Percentiles rank a stretch among this genome's conserved stretches.
Evolutionary conservation across 1,140 invertebrate species (phyloP).

Genomic region (Papilio dardanus): DNA sequence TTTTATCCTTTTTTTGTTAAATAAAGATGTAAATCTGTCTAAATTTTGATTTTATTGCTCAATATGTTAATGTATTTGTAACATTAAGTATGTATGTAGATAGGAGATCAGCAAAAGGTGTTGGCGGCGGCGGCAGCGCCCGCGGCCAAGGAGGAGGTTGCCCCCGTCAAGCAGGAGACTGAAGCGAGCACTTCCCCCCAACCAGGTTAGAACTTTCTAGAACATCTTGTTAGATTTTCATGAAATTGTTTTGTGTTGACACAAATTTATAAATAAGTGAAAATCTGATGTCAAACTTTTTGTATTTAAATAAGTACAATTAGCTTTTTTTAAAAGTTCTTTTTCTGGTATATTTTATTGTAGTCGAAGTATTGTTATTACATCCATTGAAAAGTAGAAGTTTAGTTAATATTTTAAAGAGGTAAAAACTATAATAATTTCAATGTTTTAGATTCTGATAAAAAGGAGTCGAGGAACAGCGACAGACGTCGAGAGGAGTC

Average conservation of each 20-base stretch:
- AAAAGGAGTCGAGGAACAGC: conserved; percentile 63
- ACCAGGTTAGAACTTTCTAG: conserved; percentile 37
- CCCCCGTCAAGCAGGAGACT: conserved; percentile 18
- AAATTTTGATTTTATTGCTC: too few relatives aligned
- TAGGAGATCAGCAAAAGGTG: conserved; percentile 39
- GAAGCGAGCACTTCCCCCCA: conserved; percentile 41
- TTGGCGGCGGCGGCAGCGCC: conserved; percentile 8
- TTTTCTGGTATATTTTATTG: not conserved
- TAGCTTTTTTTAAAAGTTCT: too few relatives aligned
- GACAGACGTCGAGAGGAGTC: conserved; percentile 71
- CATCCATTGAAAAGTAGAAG: not conserved
- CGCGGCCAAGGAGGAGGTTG: conserved; percentile 27
- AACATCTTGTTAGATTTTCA: not conserved
- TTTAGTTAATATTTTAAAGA: too few relatives aligned
- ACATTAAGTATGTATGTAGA: conserved; percentile 10
- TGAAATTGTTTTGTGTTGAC: not conserved
- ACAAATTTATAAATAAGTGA: too few relatives aligned
- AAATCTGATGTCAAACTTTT: too few relatives aligned
- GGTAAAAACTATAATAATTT: too few relatives aligned
- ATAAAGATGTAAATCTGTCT: too few relatives aligned
- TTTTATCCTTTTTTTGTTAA: too few relatives aligned
- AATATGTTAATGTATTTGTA: not conserved
- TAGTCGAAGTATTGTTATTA: not conserved
- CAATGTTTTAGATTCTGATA: conserved; percentile 60
- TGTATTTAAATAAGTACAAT: too few relatives aligned